Percentiles rank a stretch among this genome's conserved stretches.
Evolutionary conservation across 2,888 invertebrate species (phyloP).

Genomic region (Erynnis tages): DNA sequence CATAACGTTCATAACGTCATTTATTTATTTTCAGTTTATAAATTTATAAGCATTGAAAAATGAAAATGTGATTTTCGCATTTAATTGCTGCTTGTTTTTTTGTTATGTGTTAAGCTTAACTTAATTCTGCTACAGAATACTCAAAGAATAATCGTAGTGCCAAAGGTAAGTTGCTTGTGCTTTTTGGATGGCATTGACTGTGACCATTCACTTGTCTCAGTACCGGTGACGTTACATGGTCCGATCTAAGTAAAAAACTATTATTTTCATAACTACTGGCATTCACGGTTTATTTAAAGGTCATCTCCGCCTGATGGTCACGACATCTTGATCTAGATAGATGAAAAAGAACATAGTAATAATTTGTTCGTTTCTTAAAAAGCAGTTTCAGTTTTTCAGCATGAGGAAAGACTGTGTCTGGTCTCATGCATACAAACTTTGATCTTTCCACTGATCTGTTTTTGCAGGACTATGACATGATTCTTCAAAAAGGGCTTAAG

Average conservation of each 20-base stretch:
- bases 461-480: too few species aligned
- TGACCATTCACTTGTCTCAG: constrained; percentile 14
- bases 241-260: neutral
- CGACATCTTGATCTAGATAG: too few species aligned
- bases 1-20: neutral
- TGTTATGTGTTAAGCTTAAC: constrained; percentile 5
- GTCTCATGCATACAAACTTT: too few species aligned
- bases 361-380: too few species aligned
- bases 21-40: neutral
- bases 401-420: too few species aligned
- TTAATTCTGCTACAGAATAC: neutral
- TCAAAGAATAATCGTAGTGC: constrained; percentile 6
- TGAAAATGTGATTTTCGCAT: constrained; percentile 11
- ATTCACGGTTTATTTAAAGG: constrained; percentile 14
- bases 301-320: neutral
- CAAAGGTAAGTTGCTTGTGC: constrained; percentile 18
- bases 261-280: constrained; percentile 4
- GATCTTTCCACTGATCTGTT: too few species aligned
- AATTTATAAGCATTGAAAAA: neutral
- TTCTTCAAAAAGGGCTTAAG: too few species aligned
- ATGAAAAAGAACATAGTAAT: too few species aligned
- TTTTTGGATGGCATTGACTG: constrained; percentile 16
- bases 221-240: constrained; percentile 25
- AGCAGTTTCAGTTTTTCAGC: too few species aligned
- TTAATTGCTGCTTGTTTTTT: neutral